A percentile compares a stretch with the other conserved stretches of the same genome.
These are phyloP conservation scores for Danionella dracula DNA, from an alignment of 2,797 vertebrate genomes.

Conservation along the genomic window DNA sequence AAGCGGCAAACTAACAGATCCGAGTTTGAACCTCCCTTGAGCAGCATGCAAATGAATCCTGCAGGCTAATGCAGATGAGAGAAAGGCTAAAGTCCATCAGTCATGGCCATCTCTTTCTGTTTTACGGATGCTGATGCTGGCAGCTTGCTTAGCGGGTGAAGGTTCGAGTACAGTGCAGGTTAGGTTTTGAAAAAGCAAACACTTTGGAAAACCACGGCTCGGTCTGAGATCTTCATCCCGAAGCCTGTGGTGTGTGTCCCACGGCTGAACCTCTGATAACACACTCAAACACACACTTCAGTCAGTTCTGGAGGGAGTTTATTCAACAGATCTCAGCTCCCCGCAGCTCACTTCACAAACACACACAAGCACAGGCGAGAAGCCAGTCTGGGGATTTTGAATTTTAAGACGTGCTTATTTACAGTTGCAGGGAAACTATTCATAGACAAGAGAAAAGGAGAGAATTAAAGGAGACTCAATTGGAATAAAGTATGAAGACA, in stretches of 20 bases:
- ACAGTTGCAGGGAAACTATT: constrained; percentile 5
- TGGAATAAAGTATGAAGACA: too few relatives aligned
- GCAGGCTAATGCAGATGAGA: background rate
- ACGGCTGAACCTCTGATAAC: constrained; percentile 64
- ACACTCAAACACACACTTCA: constrained; percentile 53
- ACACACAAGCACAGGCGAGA: background rate
- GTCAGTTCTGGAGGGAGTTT: constrained; percentile 58
- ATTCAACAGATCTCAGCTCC: constrained; percentile 64
- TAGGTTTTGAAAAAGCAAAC: background rate
- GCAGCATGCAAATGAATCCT: background rate
- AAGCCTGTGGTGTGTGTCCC: constrained; percentile 48
- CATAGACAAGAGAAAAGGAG: background rate
- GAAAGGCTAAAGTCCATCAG: background rate
- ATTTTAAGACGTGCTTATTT: constrained; percentile 17
- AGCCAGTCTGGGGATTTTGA: background rate
- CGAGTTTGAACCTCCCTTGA: background rate
- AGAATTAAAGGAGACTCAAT: background rate
- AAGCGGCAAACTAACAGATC: background rate
- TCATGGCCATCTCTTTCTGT: background rate
- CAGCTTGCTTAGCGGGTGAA: background rate
- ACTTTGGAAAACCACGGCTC: background rate
- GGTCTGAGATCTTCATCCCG: background rate
- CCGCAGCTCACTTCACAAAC: constrained; percentile 29
- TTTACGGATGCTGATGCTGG: background rate
- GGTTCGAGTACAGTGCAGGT: background rate